These are phyloP conservation scores for Sturmia bella DNA, from an alignment of 2,888 invertebrate species.

Conservation along the genomic window DNA sequence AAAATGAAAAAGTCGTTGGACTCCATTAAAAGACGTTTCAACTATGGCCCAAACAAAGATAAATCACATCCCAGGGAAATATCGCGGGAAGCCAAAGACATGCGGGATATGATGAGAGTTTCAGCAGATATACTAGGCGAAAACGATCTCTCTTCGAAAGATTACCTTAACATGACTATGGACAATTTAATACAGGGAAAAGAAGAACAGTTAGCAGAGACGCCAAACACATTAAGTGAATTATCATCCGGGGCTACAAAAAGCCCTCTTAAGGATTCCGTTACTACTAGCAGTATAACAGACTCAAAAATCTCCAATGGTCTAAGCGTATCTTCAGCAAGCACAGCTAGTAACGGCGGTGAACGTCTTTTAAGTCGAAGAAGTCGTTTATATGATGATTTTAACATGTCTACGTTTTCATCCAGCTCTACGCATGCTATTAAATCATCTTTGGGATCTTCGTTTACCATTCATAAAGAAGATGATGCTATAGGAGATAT, in stretches of 20 bases:
- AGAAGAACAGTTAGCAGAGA: constrained; percentile 55
- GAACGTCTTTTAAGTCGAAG: constrained; percentile 80
- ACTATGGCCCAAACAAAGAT: constrained; percentile 69
- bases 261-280: constrained; percentile 64
- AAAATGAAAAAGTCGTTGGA: constrained; percentile 81
- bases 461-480: constrained; percentile 74
- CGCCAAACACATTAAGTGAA: constrained; percentile 42
- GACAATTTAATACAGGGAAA: constrained; percentile 42
- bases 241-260: constrained; percentile 22
- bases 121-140: constrained; percentile 64
- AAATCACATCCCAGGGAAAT: constrained; percentile 62
- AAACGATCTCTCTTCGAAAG: constrained; percentile 39
- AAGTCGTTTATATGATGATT: constrained; percentile 81
- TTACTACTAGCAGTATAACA: constrained; percentile 58
- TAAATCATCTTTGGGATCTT: constrained; percentile 67
- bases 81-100: constrained; percentile 71
- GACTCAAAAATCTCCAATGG: constrained; percentile 63
- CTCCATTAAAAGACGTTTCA: constrained; percentile 80
- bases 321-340: constrained; percentile 59
- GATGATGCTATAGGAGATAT: constrained; percentile 70
- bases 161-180: constrained; percentile 64
- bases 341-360: constrained; percentile 69
- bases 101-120: constrained; percentile 67
- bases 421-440: constrained; percentile 62
- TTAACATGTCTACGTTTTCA: constrained; percentile 76